Base-by-base conservation (phyloP, 1,140 invertebrate species). In the Calliopsis andreniformis region DNA sequence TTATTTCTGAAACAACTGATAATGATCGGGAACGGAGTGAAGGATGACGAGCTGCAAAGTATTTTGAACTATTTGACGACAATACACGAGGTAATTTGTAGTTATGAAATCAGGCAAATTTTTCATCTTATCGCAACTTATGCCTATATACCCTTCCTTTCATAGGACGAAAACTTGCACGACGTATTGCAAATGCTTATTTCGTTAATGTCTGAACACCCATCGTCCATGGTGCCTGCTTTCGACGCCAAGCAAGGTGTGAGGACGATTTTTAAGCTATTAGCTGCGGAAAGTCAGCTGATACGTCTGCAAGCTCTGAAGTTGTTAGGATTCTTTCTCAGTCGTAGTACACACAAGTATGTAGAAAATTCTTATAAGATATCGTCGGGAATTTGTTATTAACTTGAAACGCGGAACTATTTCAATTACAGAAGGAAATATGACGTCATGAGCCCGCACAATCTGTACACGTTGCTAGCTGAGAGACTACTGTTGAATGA, bases 241-340 rank as follows among this genome's bases (percentile, higher is more conserved):
- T 99, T 99, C 92, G 99, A 99, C 93, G 95, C 96, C 45, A 99
- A 99, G 94, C 96, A 98, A 85, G 99, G 98, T 67, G 96, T 99
- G 18, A 94, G 98, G 87, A 98, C 97, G 47, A 97, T 99, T 73
- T 99, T 99, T 93, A 99, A 99, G 92, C 92, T 99, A 43, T 91
- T 99, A 45, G 96, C 97, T 18, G 98, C 98, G 4, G 96, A 98
- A 80, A 99, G 97, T 93, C 98, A 99, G 93, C 92, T 98, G 49
- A 98, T 99, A 85, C 94, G 98, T 82, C 94, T 99, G 49, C 98
- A 99, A 91, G 97, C 98, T 5, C 93, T 99, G 3, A 99, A 99
- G 92, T 92, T 99, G 16, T 93, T 99, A 16, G 96, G 98, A 63
- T 99, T 98, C 92, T 99, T 99, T 91, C 93, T 99, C 4, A 98